Conservation (phyloP, 2,888 invertebrate genomes). For the Rhodophaea formosa region DNA sequence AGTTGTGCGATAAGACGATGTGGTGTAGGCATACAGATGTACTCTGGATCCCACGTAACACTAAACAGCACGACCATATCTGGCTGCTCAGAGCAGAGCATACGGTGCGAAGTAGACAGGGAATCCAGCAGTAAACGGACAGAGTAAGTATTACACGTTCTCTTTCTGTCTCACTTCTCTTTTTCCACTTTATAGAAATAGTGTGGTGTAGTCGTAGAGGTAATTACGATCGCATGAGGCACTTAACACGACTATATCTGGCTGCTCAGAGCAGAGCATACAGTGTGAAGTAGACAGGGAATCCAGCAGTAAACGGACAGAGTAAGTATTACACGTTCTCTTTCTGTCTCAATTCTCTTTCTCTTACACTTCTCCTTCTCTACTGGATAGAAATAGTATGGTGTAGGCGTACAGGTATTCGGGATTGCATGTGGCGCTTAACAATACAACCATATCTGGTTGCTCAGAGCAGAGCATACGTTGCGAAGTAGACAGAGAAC, state of each 20-base stretch:
- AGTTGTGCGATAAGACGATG: slow-evolving; percentile 63
- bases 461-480: slow-evolving; percentile 65
- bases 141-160: slow-evolving; percentile 49
- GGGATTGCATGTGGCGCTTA: slow-evolving; percentile 53
- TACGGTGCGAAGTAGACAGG: slow-evolving; percentile 59
- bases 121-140: slow-evolving; percentile 27
- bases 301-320: slow-evolving; percentile 27
- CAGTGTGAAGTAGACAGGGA: slow-evolving; percentile 56
- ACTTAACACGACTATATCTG: slow-evolving; percentile 43
- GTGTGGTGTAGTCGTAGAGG: slow-evolving; percentile 76
- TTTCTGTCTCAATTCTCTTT: too few species aligned
- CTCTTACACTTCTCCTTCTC: too few species aligned
- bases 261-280: slow-evolving; percentile 61
- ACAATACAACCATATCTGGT: slow-evolving; percentile 39
- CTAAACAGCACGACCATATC: slow-evolving; percentile 44
- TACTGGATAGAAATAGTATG: too few species aligned
- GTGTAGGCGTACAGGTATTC: slow-evolving; percentile 73
- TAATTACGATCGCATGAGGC: slow-evolving; percentile 57
- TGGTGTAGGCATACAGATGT: slow-evolving; percentile 76
- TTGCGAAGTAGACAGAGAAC: slow-evolving; percentile 50
- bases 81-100: slow-evolving; percentile 57
- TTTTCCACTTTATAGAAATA: too few species aligned
- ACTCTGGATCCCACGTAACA: slow-evolving; percentile 54
- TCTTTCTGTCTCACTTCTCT: too few species aligned
- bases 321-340: slow-evolving; percentile 51